Percentiles rank a stretch among this genome's conserved stretches.
Conservation (phyloP, 2,113 vertebrate genomes). For the Centrocercus urophasianus region DNA sequence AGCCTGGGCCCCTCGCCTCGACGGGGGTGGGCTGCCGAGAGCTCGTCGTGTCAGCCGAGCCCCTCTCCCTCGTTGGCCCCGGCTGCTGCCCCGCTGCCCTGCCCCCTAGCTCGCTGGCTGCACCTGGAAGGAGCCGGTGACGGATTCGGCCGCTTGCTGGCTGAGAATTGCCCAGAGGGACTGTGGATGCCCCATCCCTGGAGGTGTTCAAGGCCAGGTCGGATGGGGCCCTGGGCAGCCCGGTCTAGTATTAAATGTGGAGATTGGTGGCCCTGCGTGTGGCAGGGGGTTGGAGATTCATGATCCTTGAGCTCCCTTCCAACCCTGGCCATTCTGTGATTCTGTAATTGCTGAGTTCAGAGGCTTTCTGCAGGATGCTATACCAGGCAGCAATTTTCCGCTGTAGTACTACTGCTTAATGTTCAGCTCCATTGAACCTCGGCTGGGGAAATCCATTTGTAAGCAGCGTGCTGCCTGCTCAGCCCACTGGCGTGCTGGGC, state of each 20-base stretch:
- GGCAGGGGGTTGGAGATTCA: too few species aligned
- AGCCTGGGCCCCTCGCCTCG: too few species aligned
- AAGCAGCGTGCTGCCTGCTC: constrained; percentile 46
- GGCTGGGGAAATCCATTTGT: constrained; percentile 62
- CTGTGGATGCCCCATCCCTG: too few species aligned
- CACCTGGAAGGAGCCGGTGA: neutral
- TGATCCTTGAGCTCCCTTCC: too few species aligned
- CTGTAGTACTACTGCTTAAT: constrained; percentile 55
- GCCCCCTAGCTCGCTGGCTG: neutral
- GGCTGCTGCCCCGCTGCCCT: too few species aligned
- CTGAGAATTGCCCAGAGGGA: neutral
- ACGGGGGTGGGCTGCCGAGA: too few species aligned
- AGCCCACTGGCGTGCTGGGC: neutral
- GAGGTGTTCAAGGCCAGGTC: too few species aligned
- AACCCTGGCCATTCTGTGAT: too few species aligned
- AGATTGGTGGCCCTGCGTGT: too few species aligned
- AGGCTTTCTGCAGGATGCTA: constrained; percentile 1
- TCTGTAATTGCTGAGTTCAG: neutral
- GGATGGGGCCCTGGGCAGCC: too few species aligned
- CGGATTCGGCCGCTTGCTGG: neutral
- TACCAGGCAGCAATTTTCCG: constrained; percentile 26
- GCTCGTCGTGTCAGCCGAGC: neutral
- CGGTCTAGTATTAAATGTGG: too few species aligned
- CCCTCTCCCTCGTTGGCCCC: neutral
- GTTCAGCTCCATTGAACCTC: constrained; percentile 65